Evolutionary conservation across 2,888 invertebrate genomes (phyloP), one percentile per base, ranked within the genome.

Genomic region (Clanis bilineata): DNA sequence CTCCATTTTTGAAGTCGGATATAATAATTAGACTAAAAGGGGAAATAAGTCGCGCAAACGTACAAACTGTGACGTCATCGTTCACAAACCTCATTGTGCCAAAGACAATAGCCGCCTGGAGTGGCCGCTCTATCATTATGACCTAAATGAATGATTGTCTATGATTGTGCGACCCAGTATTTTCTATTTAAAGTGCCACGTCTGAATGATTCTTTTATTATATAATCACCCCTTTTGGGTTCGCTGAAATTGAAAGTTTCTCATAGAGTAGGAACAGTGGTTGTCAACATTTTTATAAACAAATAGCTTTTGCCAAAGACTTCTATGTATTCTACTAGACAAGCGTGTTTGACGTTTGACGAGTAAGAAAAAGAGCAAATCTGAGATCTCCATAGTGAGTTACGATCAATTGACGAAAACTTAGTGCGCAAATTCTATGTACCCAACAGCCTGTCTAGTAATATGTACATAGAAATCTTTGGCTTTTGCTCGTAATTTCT

Each of bases 101-200:
- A 51, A 56, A 56, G 45, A 15, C 51, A 51, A 51, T 51, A 18
- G 28, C 18, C 38, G 36, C 3, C 12, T 36, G 36, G 36, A 36
- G 36, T 36, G 39, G 41, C 41, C 32, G 61, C 58, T 63, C 61
- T 62, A 67, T 62, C 60, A 57, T 58, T 61, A 61, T 67, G 67
- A 67, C 69, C 68, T 64, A 67, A 67, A 73, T 72, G 64, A 73
- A 72, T 70, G 63, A 75, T 68, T 67, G 76, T 62, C 64, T 61
- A 64, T 68, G 18, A 64, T 63, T 62, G 23, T 45, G 36, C 3
- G 56, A 64, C 62, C 44, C 61, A 64, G 67, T 67, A 73, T 71
- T 70, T 69, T 72, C 70, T 68, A 73, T 75, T 72, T 67, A 63
- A 56, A 69, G 64, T 64, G 64, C 62, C 66, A 63, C 51, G 23